Conservation (phyloP, 30 jellyfish, hydroid and myxozoan species). For the Mastigias papua region DNA sequence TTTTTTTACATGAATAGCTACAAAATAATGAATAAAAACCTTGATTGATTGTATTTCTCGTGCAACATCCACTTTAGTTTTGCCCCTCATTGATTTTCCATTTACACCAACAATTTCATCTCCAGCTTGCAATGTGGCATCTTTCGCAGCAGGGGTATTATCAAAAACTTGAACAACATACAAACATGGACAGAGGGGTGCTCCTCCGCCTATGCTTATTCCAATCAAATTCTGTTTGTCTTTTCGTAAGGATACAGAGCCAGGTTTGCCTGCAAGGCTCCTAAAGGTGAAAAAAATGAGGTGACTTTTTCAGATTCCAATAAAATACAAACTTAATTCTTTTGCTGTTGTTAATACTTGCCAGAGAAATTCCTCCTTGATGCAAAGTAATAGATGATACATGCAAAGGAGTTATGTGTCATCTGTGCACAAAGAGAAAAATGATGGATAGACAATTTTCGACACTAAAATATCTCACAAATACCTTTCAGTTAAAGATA, state of each 20-base stretch:
- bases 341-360: too few relatives aligned
- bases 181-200: conserved; percentile 98
- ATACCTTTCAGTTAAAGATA: too few relatives aligned
- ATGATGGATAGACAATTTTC: too few relatives aligned
- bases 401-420: too few relatives aligned
- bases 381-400: too few relatives aligned
- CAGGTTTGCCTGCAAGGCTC: conserved; percentile 97
- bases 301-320: too few relatives aligned
- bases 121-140: conserved; percentile 98
- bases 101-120: conserved; percentile 98
- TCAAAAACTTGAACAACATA: conserved; percentile 97
- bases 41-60: conserved; percentile 94
- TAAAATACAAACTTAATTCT: too few relatives aligned
- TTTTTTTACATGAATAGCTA: too few relatives aligned
- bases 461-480: too few relatives aligned
- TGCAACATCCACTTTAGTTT: conserved; percentile 97
- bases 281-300: conserved; percentile 27
- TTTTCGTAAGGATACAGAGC: conserved; percentile 82
- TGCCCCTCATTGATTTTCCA: conserved; percentile 95
- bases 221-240: conserved; percentile 97
- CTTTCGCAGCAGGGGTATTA: conserved; percentile 97
- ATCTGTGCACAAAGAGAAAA: too few relatives aligned
- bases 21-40: conserved; percentile 37
- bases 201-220: conserved; percentile 99
- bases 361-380: too few relatives aligned